Percentiles rank a stretch among this genome's conserved stretches.
Conservation (phyloP, 1,140 invertebrate genomes). For the Luehdorfia chinensis region DNA sequence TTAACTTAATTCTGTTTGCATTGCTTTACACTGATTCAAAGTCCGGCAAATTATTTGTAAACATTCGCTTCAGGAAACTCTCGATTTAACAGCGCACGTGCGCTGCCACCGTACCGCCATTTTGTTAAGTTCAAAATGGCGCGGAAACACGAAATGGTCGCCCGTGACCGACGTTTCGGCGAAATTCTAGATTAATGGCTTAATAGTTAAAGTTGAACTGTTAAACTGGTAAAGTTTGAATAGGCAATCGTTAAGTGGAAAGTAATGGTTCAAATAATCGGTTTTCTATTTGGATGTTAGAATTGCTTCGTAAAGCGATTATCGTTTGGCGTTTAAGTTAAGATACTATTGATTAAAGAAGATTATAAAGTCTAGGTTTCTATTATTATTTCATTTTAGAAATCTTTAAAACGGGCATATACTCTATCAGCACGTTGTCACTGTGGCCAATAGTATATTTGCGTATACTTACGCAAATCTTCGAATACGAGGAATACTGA, state of each 20-base stretch:
- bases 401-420: too few species aligned
- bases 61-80: slow-evolving; percentile 45
- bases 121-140: slow-evolving; percentile 30
- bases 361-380: background rate
- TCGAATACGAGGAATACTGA: too few species aligned
- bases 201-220: slow-evolving; percentile 57
- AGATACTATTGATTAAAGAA: background rate
- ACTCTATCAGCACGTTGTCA: too few species aligned
- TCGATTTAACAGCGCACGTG: slow-evolving; percentile 46
- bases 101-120: slow-evolving; percentile 37
- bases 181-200: slow-evolving; percentile 56
- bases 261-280: slow-evolving; percentile 49
- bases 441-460: too few species aligned
- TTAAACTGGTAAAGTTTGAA: slow-evolving; percentile 48
- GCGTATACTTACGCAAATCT: too few species aligned
- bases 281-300: slow-evolving; percentile 25
- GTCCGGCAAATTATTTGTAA: slow-evolving; percentile 53
- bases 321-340: slow-evolving; percentile 1
- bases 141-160: slow-evolving; percentile 42
- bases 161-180: slow-evolving; percentile 33
- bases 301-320: slow-evolving; percentile 10
- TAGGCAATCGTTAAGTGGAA: slow-evolving; percentile 41
- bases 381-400: too few species aligned
- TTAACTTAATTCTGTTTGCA: slow-evolving; percentile 45
- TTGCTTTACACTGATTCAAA: slow-evolving; percentile 39